phyloP scores from a whole-genome alignment of 2,888 invertebrate genomes.

The Pseudanteris insignis region DNA sequence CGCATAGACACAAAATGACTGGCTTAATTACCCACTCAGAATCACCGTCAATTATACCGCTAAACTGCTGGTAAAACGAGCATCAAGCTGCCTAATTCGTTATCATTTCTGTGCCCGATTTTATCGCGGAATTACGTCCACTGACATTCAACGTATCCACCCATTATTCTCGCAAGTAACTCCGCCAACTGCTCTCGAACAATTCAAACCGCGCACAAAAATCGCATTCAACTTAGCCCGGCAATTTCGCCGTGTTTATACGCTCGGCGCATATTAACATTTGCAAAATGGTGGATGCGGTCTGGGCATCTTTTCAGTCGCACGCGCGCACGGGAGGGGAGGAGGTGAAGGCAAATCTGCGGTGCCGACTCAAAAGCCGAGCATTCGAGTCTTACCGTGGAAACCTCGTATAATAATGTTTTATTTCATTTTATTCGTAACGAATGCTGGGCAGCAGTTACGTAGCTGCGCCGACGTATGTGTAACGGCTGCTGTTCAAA shows the following conservation, averaged over 20 bases:
- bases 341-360: slow-evolving; percentile 37
- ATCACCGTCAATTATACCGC: slow-evolving; percentile 3
- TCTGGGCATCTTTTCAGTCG: slow-evolving; percentile 32
- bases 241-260: slow-evolving; percentile 32
- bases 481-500: slow-evolving; percentile 43
- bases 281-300: slow-evolving; percentile 30
- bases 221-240: slow-evolving; percentile 28
- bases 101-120: slow-evolving; percentile 20
- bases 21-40: slow-evolving; percentile 7
- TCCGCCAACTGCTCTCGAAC: slow-evolving; percentile 14
- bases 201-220: slow-evolving; percentile 17
- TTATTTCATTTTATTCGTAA: slow-evolving; percentile 48
- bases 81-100: slow-evolving; percentile 10
- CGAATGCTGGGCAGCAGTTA: slow-evolving; percentile 41
- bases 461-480: slow-evolving; percentile 37
- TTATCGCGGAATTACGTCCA: slow-evolving; percentile 12
- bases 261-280: slow-evolving; percentile 30
- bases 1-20: slow-evolving; percentile 1
- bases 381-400: slow-evolving; percentile 37
- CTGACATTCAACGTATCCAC: slow-evolving; percentile 15
- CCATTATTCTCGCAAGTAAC: slow-evolving; percentile 22
- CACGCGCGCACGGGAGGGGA: too few relatives aligned
- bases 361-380: slow-evolving; percentile 36
- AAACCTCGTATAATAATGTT: slow-evolving; percentile 48
- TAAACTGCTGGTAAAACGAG: slow-evolving; percentile 7